Evolutionary conservation across 2,113 vertebrate species (phyloP), one percentile per base, ranked within the genome.

Genomic region (Pygoscelis antarcticus): DNA sequence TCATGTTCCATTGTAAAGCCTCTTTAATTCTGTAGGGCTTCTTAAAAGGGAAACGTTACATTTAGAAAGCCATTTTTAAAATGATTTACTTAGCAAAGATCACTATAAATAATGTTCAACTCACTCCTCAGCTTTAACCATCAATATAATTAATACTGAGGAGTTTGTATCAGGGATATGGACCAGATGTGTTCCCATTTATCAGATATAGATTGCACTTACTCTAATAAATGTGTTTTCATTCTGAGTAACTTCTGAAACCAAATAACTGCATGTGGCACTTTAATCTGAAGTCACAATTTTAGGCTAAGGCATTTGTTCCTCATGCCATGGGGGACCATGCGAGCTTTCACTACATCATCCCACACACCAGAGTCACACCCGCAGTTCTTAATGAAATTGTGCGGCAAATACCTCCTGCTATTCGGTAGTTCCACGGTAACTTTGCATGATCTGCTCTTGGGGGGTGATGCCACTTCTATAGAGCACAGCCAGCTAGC

Each of bases 11-110:
- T 95, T 98, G 98, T 98, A 99, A 99, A 99, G 99, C 99, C 99
- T 99, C 99, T 99, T 99, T 99, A 98, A 98, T 98, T 97, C 98
- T 98, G 98, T 81, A 96, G 98, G 99, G 98, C 99, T 99, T 99
- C 99, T 99, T 99, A 99, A 98, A 98, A 98, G 98, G 97, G 98
- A 98, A 98, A 98, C 16, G 97, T 98, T 98, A 98, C 98, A 97
- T 98, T 98, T 97, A 97, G 98, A 98, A 98, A 98, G 98, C 98
- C 98, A 97, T 98, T 98, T 98, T 98, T 32, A 36, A 98, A 98
- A 98, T 98, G 96, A 98, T 98, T 98, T 98, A 98, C 97, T 98
- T 98, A 98, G 98, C 96, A 97, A 98, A 98, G 97, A 98, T 98
- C 97, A 97, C 98, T 97, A 98, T 98, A 98, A 98, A 98, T 98